Base-by-base conservation (phyloP, 1,140 invertebrate species). In the Megalonaias nervosa region DNA sequence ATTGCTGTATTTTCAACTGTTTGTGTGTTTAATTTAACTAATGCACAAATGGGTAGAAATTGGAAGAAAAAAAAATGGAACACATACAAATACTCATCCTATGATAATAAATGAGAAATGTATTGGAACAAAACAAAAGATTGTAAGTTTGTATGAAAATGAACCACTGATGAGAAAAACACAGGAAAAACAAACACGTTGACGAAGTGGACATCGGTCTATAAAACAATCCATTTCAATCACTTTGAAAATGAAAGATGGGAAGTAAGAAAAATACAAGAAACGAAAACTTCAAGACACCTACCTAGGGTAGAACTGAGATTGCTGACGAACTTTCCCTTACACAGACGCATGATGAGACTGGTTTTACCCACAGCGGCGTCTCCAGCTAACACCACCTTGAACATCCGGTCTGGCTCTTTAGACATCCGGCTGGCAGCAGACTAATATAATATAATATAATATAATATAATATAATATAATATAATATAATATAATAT, bases 321-420 rank as follows among this genome's bases (percentile, higher is more conserved):
- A 78, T 93, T 93, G 26, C 87, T 88, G 6, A 92, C 86, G 86
- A 94, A 94, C 61, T 91, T 89, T 21, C 93, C 93, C 84, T 93
- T 93, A 81, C 93, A 93, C 19, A 94, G 91, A 55, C 93, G 83
- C 85, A 93, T 92, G 60, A 94, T 94, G 81, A 94, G 93, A 77
- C 93, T 93, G 5, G 93, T 93, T 88, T 94, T 94, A 17, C 94
- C 94, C 1, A 94, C 94, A 16, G 93, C 92, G 0, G 94, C 93
- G 87, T 94, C 94, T 0, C 94, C 94, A 55, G 93, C 93, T 72
- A 94, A 91, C 12, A 94, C 93, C 5, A 94, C 91, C 86, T 94
- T 93, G 84, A 93, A 94, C 57, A 93, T 93, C 67, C 93, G 83
- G 59, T 94, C 93, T 15, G 93, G 92, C 14, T 89, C 89, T 55